Base-by-base conservation (phyloP, 2,888 invertebrate genomes). In the Lottia gigantea region DNA sequence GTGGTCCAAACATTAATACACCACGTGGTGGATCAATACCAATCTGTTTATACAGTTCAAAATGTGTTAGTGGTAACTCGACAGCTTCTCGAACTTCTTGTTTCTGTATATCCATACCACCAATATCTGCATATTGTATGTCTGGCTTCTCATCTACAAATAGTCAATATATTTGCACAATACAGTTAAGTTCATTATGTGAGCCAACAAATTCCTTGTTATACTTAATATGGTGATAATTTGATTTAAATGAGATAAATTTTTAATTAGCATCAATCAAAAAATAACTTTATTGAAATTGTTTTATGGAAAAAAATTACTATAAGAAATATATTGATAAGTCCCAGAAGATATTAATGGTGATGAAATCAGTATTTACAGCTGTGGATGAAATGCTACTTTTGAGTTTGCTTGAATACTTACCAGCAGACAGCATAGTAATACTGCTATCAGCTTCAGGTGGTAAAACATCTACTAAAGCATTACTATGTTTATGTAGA, bases 41-140 rank as follows among this genome's bases (percentile, higher is more conserved):
- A 76, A 91, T 91, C 91, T 99, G 98, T 88, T 98, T 94, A 90
- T 99, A 99, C 62, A 99, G 90, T 89, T 99, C 99, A 86, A 98
- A 98, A 88, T 99, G 99, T 23, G 98, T 99, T 23, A 99, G 90
- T 0, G 99, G 99, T 74, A 99, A 90, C 88, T 99, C 99, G 0
- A 99, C 99, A 7, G 99, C 99, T 90, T 99, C 99, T 69, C 97
- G 91, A 82, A 99, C 98, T 89, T 99, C 99, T 87, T 99, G 99
- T 85, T 99, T 99, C 89, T 99, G 99, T 91, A 98, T 97, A 89
- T 99, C 99, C 95, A 99, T 95, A 47, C 99, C 99, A 89, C 99
- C 99, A 86, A 99, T 99, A 86, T 99, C 99, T 7, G 95, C 93
- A 89, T 99, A 99, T 74, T 94, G 93, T 11, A 99, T 96, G 89